These are phyloP conservation scores for Pachyrhynchus sulphureomaculatus DNA, from an alignment of 1,140 invertebrate genomes.

Conservation along the genomic window DNA sequence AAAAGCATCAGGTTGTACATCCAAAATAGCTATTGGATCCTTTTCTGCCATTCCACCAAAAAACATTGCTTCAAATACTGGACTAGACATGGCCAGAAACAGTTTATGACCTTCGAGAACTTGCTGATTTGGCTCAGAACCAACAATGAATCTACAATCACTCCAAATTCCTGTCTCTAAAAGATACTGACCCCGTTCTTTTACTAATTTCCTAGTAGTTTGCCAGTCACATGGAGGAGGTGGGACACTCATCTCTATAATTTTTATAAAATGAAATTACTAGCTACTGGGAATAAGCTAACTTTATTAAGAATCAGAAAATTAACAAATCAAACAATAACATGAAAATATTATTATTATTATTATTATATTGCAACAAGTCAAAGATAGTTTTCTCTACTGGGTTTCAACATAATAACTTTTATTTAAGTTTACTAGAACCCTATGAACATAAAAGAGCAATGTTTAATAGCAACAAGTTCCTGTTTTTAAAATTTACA, in stretches of 20 bases:
- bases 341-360: no score
- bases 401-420: no score
- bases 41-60: slow-evolving; percentile 71
- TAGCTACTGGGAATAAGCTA: no score
- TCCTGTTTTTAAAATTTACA: no score
- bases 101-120: slow-evolving; percentile 75
- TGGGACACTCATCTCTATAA: slow-evolving; percentile 41
- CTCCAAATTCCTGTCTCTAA: slow-evolving; percentile 75
- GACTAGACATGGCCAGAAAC: slow-evolving; percentile 80
- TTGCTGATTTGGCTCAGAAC: slow-evolving; percentile 71
- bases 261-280: no score
- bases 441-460: no score
- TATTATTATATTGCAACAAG: no score
- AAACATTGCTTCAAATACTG: slow-evolving; percentile 81
- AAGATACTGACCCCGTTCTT: slow-evolving; percentile 68
- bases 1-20: slow-evolving; percentile 84
- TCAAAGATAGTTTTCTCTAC: no score
- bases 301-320: no score
- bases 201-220: slow-evolving; percentile 64
- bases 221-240: slow-evolving; percentile 68
- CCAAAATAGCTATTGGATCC: slow-evolving; percentile 73
- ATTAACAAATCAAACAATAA: no score
- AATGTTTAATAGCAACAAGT: no score
- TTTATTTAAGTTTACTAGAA: no score
- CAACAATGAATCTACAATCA: slow-evolving; percentile 81